phyloP scores from a whole-genome alignment of 2,797 vertebrate genomes.

The Platyrinchus mystaceus region DNA sequence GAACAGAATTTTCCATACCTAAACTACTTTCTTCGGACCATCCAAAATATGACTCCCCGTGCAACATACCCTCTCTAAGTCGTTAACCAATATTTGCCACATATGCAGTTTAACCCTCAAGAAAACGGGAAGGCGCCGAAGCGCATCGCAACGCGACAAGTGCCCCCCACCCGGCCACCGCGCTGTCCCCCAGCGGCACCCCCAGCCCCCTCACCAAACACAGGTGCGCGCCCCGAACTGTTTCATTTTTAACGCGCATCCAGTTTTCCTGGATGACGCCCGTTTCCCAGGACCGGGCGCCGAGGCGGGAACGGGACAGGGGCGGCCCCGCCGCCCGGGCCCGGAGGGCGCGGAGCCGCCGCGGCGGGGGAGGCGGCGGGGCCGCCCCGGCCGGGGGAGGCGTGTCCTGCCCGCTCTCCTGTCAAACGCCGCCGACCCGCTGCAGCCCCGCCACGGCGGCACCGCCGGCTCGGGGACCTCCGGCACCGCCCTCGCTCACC shows the following conservation, averaged over 20 bases:
- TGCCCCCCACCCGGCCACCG: no score
- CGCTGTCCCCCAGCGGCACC: not conserved
- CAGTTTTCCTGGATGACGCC: not conserved
- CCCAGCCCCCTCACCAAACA: not conserved
- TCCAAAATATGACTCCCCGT: accelerated
- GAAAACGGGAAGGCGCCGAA: not conserved
- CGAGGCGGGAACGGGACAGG: not conserved
- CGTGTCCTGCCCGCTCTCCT: conserved; percentile 13
- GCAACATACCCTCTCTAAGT: accelerated
- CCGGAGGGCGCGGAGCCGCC: not conserved
- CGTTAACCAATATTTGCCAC: accelerated
- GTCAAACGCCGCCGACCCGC: conserved; percentile 11
- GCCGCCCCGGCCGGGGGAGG: not conserved
- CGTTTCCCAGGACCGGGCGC: accelerated
- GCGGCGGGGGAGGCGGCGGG: not conserved
- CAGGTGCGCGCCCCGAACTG: not conserved
- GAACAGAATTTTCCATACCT: not conserved
- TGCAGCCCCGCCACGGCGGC: not conserved
- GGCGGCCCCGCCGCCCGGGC: not conserved
- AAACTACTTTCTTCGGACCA: not conserved
- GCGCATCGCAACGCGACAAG: not conserved
- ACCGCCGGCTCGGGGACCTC: not conserved
- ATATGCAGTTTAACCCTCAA: accelerated
- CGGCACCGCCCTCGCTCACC: not conserved
- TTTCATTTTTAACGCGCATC: accelerated